A percentile compares a stretch with the other conserved stretches of the same genome.
Evolutionary conservation across 2,113 vertebrate genomes (phyloP).

Genomic region (Pandion haliaetus): DNA sequence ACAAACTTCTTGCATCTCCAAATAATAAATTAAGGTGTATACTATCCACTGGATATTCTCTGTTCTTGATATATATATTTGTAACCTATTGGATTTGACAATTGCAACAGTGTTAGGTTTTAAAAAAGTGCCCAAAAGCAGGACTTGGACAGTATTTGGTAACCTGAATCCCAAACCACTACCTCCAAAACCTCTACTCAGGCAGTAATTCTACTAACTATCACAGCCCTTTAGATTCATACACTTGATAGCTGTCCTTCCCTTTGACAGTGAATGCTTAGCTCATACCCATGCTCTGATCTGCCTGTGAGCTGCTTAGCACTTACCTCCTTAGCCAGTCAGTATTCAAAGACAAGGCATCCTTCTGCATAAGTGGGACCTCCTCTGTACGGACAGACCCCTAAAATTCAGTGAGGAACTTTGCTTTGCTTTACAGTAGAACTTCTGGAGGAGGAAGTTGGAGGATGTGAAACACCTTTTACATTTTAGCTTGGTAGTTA

Average conservation of each 20-base stretch:
- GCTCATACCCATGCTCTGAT: neutral
- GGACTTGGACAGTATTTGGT: neutral
- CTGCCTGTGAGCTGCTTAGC: neutral
- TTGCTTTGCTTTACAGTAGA: neutral
- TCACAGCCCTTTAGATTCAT: neutral
- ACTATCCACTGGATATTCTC: neutral
- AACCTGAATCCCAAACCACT: neutral
- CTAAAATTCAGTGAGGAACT: neutral
- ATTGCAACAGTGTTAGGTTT: neutral
- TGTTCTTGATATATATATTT: neutral
- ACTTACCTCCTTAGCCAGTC: neutral
- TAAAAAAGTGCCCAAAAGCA: neutral
- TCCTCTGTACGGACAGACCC: neutral
- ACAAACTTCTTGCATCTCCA: neutral
- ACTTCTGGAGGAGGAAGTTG: neutral
- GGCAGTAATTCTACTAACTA: neutral
- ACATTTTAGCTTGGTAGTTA: neutral
- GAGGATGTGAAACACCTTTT: neutral
- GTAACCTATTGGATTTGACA: neutral
- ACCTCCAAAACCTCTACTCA: neutral
- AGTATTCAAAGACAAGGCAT: neutral
- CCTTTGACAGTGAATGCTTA: neutral
- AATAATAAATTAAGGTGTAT: neutral
- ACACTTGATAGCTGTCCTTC: neutral
- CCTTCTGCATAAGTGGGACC: neutral